Evolutionary conservation across 2,888 invertebrate species (phyloP).

Genomic region (Chesias legatella): DNA sequence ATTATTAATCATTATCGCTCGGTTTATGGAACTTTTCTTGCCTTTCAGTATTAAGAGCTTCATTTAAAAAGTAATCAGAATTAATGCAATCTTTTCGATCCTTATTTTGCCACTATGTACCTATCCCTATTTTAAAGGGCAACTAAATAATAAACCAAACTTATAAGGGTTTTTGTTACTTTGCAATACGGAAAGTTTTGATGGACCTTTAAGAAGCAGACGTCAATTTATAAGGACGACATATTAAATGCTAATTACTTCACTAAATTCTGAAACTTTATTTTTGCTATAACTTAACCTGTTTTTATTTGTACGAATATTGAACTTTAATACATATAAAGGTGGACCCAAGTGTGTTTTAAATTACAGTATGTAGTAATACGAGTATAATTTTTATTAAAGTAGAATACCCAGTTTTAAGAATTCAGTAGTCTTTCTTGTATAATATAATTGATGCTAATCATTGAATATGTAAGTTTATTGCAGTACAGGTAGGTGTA

Average conservation of each 20-base stretch:
- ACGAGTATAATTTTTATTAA: too few species aligned
- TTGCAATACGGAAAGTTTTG: slow-evolving; percentile 5
- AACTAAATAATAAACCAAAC: not conserved
- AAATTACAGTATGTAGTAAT: too few species aligned
- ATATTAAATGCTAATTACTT: too few species aligned
- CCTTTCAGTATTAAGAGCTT: slow-evolving; percentile 21
- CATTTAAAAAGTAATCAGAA: slow-evolving; percentile 17
- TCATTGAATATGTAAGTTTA: not conserved
- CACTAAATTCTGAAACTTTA: too few species aligned
- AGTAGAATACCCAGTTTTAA: too few species aligned
- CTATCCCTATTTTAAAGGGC: slow-evolving; percentile 6
- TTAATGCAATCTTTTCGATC: slow-evolving; percentile 8
- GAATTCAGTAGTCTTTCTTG: too few species aligned
- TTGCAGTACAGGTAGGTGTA: too few species aligned
- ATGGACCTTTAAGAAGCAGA: not conserved
- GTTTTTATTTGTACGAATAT: too few species aligned
- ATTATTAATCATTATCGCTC: slow-evolving; percentile 39
- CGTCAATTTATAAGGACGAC: too few species aligned
- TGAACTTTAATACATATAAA: too few species aligned
- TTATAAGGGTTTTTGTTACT: slow-evolving; percentile 1
- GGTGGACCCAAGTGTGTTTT: too few species aligned
- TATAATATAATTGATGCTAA: slow-evolving; percentile 16
- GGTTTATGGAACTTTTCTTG: slow-evolving; percentile 35
- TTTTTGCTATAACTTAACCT: too few species aligned
- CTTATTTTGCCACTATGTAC: slow-evolving; percentile 3